Percentiles rank a stretch among this genome's conserved stretches.
Conservation (phyloP, 2,888 invertebrate genomes). For the Torymus tubicola region DNA sequence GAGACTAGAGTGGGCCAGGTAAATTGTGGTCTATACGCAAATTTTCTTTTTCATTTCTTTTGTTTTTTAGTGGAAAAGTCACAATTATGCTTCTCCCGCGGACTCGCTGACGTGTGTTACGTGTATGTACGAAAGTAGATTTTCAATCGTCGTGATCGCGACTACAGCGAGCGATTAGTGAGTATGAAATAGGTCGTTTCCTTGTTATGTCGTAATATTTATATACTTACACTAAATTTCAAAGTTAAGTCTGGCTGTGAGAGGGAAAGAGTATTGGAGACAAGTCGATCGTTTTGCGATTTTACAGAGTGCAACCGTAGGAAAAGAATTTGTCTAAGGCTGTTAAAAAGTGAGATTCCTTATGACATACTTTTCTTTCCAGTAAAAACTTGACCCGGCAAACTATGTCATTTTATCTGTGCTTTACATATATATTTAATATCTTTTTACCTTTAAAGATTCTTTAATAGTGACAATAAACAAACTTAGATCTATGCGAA, state of each 20-base stretch:
- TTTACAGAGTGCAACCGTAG: no score
- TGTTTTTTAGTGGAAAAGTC: slow-evolving; percentile 10
- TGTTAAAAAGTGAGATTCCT: no score
- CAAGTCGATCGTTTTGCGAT: not conserved
- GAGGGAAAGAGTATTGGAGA: slow-evolving; percentile 58
- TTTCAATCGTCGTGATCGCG: slow-evolving; percentile 65
- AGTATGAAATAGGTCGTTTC: slow-evolving; percentile 69
- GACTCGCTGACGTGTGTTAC: slow-evolving; percentile 11
- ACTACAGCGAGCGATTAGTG: slow-evolving; percentile 65
- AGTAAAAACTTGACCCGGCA: no score
- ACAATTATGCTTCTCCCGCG: not conserved
- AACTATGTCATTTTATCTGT: no score
- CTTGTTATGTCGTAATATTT: slow-evolving; percentile 55
- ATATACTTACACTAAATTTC: slow-evolving; percentile 67
- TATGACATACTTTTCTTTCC: no score
- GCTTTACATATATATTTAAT: no score
- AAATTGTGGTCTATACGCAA: not conserved
- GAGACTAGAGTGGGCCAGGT: slow-evolving; percentile 23
- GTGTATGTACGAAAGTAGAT: slow-evolving; percentile 36
- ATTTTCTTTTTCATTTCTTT: not conserved
- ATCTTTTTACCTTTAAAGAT: no score
- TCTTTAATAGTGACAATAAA: no score
- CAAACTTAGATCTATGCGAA: not conserved
- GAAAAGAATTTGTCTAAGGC: no score
- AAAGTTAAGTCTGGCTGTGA: slow-evolving; percentile 66